A percentile compares a stretch with the other conserved stretches of the same genome.
Conservation (phyloP, 2,888 invertebrate species). For the Enchytraeus crypticus region DNA sequence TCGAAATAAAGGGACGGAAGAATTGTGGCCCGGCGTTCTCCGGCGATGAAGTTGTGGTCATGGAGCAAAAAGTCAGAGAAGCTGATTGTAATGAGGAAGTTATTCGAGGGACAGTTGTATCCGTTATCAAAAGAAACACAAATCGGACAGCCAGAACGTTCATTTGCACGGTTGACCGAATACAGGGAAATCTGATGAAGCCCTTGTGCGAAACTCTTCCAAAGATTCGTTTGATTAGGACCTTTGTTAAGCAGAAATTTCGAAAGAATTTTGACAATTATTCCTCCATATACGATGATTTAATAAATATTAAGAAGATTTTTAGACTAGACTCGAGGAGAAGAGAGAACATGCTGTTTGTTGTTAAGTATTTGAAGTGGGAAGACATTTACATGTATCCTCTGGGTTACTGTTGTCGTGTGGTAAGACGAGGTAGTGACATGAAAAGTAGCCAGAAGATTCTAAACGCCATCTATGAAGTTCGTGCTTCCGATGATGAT, state of each 20-base stretch:
- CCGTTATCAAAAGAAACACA: conserved; percentile 32
- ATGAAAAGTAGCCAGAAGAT: conserved; percentile 30
- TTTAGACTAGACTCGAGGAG: conserved; percentile 28
- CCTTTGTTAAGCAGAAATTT: neutral
- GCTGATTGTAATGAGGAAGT: neutral
- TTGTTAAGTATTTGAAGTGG: conserved; percentile 39
- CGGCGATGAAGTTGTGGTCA: conserved; percentile 15
- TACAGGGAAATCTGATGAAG: conserved; percentile 33
- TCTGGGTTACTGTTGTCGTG: conserved; percentile 37
- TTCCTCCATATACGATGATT: conserved; percentile 25
- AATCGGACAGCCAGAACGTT: conserved; percentile 32
- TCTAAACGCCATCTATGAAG: conserved; percentile 34
- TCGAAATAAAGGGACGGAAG: conserved; percentile 13
- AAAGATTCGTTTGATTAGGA: conserved; percentile 10
- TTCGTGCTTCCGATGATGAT: conserved; percentile 28
- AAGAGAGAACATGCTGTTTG: conserved; percentile 32
- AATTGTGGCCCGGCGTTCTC: conserved; percentile 19
- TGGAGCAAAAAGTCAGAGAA: neutral
- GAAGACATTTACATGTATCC: conserved; percentile 31
- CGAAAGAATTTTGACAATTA: conserved; percentile 23
- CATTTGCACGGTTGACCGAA: conserved; percentile 34
- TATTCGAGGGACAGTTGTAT: conserved; percentile 33
- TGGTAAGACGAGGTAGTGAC: conserved; percentile 29
- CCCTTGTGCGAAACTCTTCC: conserved; percentile 36
- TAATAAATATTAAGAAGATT: conserved; percentile 32